Conservation (phyloP, 2,113 vertebrate species). For the Andinoacara biseriatus region DNA sequence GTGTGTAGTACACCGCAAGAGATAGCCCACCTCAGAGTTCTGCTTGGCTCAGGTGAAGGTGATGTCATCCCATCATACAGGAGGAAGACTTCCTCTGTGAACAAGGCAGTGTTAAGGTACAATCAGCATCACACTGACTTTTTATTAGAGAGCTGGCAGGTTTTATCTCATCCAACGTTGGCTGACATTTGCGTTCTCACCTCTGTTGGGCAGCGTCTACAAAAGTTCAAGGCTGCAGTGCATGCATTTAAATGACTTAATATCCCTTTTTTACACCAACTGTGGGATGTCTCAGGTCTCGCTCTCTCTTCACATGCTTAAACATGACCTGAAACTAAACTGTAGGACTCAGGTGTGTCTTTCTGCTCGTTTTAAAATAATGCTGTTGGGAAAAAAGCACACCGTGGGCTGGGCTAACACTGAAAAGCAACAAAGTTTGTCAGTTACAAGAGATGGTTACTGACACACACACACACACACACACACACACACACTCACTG, state of each 20-base stretch:
- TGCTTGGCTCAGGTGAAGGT: neutral
- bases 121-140: neutral
- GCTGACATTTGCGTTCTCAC: neutral
- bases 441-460: no score
- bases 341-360: neutral
- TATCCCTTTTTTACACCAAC: no score
- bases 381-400: neutral
- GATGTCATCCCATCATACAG: neutral
- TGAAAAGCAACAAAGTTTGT: neutral
- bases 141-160: neutral
- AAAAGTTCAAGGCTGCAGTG: neutral
- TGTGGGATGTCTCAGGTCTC: neutral
- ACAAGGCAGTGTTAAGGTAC: neutral
- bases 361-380: neutral
- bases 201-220: neutral
- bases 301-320: neutral
- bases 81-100: neutral
- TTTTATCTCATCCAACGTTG: neutral
- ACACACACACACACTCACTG: no score
- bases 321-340: no score
- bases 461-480: no score
- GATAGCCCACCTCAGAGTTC: neutral
- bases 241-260: neutral
- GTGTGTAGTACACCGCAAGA: neutral
- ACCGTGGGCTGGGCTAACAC: neutral